These are phyloP conservation scores for Mesocentrotus franciscanus DNA, from an alignment of 53 echinoderm and acorn worm species.

Conservation along the genomic window DNA sequence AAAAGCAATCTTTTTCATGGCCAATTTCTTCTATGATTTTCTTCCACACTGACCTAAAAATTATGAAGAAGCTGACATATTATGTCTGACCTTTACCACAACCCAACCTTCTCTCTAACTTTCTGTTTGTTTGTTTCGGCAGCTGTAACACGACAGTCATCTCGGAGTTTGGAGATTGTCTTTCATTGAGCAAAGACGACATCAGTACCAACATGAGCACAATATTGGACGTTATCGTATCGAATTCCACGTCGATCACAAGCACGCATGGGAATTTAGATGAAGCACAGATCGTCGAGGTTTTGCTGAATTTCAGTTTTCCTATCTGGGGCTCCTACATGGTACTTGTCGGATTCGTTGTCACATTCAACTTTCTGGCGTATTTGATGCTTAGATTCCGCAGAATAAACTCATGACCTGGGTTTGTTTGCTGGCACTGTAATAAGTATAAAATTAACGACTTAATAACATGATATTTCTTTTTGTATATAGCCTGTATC, in stretches of 20 bases:
- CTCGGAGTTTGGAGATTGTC: constrained; percentile 5
- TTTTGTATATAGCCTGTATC: too few relatives aligned
- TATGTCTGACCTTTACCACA: too few relatives aligned
- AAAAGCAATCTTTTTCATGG: too few relatives aligned
- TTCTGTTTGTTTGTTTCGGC: not conserved
- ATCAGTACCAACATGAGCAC: not conserved
- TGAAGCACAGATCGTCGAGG: not conserved
- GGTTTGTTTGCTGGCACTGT: not conserved
- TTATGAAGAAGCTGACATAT: too few relatives aligned
- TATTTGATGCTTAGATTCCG: constrained; percentile 40
- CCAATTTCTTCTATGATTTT: too few relatives aligned
- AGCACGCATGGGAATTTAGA: not conserved
- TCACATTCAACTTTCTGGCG: constrained; percentile 30
- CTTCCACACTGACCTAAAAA: too few relatives aligned
- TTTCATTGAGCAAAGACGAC: not conserved
- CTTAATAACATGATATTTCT: too few relatives aligned
- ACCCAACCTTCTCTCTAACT: not conserved
- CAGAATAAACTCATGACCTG: not conserved
- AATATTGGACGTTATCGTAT: not conserved
- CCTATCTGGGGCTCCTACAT: constrained; percentile 37
- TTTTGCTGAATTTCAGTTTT: not conserved
- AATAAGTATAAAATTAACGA: too few relatives aligned
- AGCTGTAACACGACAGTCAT: not conserved
- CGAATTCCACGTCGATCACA: not conserved
- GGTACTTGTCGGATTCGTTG: not conserved